Conservation (phyloP, 2,797 vertebrate species). For the Bradypus variegatus region DNA sequence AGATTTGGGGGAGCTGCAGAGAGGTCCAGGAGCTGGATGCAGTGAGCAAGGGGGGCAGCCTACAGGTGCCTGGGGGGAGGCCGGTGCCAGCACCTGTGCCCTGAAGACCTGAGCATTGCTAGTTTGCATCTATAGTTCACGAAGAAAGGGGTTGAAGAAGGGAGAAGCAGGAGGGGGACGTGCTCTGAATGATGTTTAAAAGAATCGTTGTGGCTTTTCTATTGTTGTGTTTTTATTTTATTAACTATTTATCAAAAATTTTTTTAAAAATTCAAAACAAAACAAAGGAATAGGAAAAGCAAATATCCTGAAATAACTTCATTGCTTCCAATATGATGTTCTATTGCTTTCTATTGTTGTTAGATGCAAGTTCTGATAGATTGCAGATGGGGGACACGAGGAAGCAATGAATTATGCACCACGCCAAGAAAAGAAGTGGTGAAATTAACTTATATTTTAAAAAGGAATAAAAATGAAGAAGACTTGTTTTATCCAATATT, state of each 20-base stretch:
- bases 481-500: neutral
- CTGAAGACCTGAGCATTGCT: neutral
- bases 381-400: neutral
- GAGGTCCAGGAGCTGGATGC: neutral
- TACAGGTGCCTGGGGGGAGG: neutral
- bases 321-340: no score
- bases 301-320: no score
- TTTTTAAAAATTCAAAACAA: no score
- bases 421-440: neutral
- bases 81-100: neutral
- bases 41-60: neutral
- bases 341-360: no score
- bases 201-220: neutral
- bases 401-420: neutral
- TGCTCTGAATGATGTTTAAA: neutral
- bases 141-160: neutral
- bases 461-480: neutral
- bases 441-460: neutral
- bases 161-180: neutral
- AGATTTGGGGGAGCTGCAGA: neutral
- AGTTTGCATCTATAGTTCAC: no score
- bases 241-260: no score
- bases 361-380: neutral
- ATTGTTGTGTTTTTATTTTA: neutral
- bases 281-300: no score